These are phyloP conservation scores for Neodiprion virginianus DNA, from an alignment of 1,140 invertebrate species.

Conservation along the genomic window DNA sequence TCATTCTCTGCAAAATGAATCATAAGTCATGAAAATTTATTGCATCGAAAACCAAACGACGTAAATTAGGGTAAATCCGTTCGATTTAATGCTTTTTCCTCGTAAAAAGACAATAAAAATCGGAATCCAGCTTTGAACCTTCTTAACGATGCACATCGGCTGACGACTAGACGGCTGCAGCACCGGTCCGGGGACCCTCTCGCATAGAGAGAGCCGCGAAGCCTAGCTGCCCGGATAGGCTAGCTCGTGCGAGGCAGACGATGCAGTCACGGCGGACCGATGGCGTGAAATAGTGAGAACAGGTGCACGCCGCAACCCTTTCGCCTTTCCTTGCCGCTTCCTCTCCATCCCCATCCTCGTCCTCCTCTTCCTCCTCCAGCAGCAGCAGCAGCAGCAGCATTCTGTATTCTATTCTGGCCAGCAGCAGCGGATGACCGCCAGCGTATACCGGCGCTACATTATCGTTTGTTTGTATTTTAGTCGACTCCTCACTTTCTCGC, in stretches of 20 bases:
- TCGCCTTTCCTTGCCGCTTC: neutral
- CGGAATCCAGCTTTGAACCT: too few relatives aligned
- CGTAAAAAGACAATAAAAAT: too few relatives aligned
- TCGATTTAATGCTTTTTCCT: too few relatives aligned
- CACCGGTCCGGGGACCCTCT: too few relatives aligned
- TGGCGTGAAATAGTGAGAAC: constrained; percentile 38
- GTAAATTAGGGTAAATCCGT: too few relatives aligned
- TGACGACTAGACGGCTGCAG: too few relatives aligned
- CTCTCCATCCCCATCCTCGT: neutral
- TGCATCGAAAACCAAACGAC: too few relatives aligned
- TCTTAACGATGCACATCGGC: too few relatives aligned
- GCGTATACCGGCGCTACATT: neutral
- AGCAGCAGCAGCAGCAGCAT: neutral
- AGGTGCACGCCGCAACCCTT: constrained; percentile 26
- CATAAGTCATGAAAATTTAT: too few relatives aligned
- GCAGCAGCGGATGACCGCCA: neutral
- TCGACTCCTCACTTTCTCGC: constrained; percentile 4
- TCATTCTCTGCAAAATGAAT: too few relatives aligned
- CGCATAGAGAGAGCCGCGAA: too few relatives aligned
- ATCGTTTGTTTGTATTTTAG: constrained; percentile 11
- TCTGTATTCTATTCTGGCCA: constrained; percentile 1
- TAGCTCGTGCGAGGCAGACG: neutral
- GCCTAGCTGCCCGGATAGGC: too few relatives aligned
- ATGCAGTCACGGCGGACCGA: constrained; percentile 6
- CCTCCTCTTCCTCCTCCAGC: neutral